Base-by-base conservation (phyloP, 2,888 invertebrate species). In the Pristionchus fissidentatus region DNA sequence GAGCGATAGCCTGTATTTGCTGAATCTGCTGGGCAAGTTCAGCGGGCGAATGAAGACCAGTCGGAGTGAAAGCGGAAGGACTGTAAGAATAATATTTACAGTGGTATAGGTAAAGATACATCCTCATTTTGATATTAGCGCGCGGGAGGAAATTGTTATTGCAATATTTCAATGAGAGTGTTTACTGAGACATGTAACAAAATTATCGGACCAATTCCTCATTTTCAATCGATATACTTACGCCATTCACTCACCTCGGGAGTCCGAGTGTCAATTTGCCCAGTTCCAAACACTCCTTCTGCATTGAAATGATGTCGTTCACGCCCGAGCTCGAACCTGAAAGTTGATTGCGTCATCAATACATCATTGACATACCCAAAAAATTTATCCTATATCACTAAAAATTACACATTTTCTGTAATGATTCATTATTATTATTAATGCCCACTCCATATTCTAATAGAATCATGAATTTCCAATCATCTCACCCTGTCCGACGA, bases 221-320 rank as follows among this genome's bases (percentile, higher is more conserved):
- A n/a, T n/a, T 57, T n/a, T 10, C 3, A 22, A 57, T 57, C 55
- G 1, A 22, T 57, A 57, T 10, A 26, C n/a, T 57, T 57, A n/a
- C 26, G 22, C 26, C 26, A 57, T 57, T 57, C 1, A 26, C 26
- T 57, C 57, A 83, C 70, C 83, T 73, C 35, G 70, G 83, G 3
- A 73, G 32, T 1, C 83, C 70, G 35, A 83, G 55, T 0, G 70
- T 75, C 0, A 83, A 73, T 77, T 77, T n/a, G 26, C 77, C 83
- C n/a, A 91, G 84, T 57, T 89, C 87, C 83, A 91, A 90, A 85
- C 91, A 91, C 80, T 91, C 91, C 66, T 86, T 86, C 83, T 91
- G 91, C 38, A 91, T 84, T 70, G 88, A 85, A 49, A 85, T 89
- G 82, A 84, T 88, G n/a, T 84, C 86, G 22, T 66, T 82, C n/a